These are phyloP conservation scores for Microplitis mediator DNA, from an alignment of 1,140 invertebrate species.

Conservation along the genomic window DNA sequence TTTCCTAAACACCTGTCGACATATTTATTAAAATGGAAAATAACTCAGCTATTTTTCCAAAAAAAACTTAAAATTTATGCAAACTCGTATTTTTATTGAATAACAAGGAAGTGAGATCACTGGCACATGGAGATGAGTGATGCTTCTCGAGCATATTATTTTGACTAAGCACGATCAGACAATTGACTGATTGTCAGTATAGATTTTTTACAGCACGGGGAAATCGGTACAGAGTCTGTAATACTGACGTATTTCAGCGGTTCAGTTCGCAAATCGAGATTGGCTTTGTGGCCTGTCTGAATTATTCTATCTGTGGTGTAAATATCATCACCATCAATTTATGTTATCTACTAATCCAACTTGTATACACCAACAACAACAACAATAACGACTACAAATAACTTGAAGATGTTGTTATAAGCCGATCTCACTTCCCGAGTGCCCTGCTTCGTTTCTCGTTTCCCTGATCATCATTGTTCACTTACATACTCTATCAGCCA, in stretches of 20 bases:
- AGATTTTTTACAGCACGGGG: constrained; percentile 26
- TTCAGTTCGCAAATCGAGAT: constrained; percentile 31
- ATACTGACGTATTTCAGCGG: constrained; percentile 32
- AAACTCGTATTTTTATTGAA: too few relatives aligned
- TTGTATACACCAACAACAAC: background rate
- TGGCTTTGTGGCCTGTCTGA: constrained; percentile 25
- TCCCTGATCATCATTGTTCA: too few relatives aligned
- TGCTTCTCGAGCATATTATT: constrained; percentile 39
- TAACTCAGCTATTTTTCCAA: too few relatives aligned
- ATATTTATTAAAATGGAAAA: background rate
- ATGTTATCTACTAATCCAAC: too few relatives aligned
- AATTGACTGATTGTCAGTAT: constrained; percentile 28
- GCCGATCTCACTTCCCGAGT: constrained; percentile 28
- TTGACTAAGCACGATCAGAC: constrained; percentile 35
- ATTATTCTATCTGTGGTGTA: constrained; percentile 23
- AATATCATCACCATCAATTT: constrained; percentile 21
- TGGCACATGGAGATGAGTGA: background rate
- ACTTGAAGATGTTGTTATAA: constrained; percentile 12
- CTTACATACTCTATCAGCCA: too few relatives aligned
- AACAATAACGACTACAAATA: too few relatives aligned
- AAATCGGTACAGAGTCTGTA: constrained; percentile 35
- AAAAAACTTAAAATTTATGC: too few relatives aligned
- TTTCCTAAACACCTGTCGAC: background rate
- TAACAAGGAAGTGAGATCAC: background rate
- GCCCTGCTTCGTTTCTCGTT: constrained; percentile 23